Percentiles rank a stretch among this genome's conserved stretches.
Evolutionary conservation across 2,113 vertebrate species (phyloP).

Genomic region (Anhinga rufa): DNA sequence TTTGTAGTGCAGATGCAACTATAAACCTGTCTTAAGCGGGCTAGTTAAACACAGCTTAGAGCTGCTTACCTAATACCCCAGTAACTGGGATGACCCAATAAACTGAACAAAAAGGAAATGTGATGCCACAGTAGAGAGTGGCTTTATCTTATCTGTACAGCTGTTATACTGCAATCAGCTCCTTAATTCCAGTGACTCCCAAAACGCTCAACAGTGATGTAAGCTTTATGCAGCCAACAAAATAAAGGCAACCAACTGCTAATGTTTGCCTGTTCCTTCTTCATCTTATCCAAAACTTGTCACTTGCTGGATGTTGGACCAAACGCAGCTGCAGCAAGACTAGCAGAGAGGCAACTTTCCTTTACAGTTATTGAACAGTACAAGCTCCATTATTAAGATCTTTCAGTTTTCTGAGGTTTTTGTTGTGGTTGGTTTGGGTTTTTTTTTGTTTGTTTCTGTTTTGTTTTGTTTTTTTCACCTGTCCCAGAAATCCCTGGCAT

Average conservation of each 20-base stretch:
- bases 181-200: accelerated
- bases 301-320: neutral
- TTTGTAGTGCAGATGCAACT: neutral
- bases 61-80: neutral
- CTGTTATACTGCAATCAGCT: neutral
- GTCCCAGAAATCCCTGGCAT: neutral
- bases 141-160: neutral
- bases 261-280: neutral
- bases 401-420: neutral
- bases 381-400: neutral
- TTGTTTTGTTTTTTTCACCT: neutral
- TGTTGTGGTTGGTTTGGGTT: too few species aligned
- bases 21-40: neutral
- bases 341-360: neutral
- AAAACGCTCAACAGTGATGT: neutral
- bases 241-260: neutral
- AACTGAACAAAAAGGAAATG: neutral
- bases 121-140: neutral
- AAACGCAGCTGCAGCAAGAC: neutral
- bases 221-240: neutral
- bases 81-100: neutral
- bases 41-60: neutral
- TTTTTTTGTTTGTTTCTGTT: too few species aligned
- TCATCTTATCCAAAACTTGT: accelerated
- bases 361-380: neutral